These are phyloP conservation scores for Salvator merianae DNA, from an alignment of 2,113 vertebrate species.

Conservation along the genomic window DNA sequence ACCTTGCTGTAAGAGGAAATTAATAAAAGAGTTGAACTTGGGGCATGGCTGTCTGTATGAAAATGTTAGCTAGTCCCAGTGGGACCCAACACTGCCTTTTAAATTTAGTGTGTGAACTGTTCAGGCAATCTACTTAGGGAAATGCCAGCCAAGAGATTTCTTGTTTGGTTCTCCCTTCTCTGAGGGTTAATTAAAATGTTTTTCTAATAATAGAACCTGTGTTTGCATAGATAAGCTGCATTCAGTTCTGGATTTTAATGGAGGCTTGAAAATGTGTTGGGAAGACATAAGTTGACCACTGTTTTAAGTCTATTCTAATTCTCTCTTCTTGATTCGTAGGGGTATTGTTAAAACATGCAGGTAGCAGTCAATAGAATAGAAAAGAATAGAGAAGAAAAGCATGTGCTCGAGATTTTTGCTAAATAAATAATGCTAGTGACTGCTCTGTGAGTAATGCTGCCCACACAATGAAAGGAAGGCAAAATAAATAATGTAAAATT, in stretches of 20 bases:
- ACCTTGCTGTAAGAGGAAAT: background rate
- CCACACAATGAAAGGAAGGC: background rate
- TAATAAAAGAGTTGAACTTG: conserved; percentile 28
- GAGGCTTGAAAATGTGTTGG: conserved; percentile 48
- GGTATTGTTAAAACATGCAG: conserved; percentile 20
- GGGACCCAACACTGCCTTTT: background rate
- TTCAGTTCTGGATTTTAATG: conserved; percentile 48
- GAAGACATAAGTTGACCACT: conserved; percentile 8
- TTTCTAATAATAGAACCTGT: conserved; percentile 55
- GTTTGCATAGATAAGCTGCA: conserved; percentile 51
- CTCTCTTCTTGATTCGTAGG: conserved; percentile 24
- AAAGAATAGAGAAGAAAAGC: conserved; percentile 34
- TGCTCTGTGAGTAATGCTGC: background rate
- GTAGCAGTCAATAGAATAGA: conserved; percentile 24
- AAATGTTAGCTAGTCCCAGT: conserved; percentile 26
- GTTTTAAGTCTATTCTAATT: background rate
- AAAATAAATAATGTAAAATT: conserved; percentile 13
- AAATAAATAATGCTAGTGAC: background rate
- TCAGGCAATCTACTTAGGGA: conserved; percentile 36
- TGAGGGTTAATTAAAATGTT: conserved; percentile 59
- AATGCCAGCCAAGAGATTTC: conserved; percentile 51
- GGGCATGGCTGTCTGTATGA: conserved; percentile 22
- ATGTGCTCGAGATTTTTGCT: conserved; percentile 7
- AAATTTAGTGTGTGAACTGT: conserved; percentile 30
- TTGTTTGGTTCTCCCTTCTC: conserved; percentile 39